Conservation (phyloP, 2,113 vertebrate species). For the Phainopepla nitens region DNA sequence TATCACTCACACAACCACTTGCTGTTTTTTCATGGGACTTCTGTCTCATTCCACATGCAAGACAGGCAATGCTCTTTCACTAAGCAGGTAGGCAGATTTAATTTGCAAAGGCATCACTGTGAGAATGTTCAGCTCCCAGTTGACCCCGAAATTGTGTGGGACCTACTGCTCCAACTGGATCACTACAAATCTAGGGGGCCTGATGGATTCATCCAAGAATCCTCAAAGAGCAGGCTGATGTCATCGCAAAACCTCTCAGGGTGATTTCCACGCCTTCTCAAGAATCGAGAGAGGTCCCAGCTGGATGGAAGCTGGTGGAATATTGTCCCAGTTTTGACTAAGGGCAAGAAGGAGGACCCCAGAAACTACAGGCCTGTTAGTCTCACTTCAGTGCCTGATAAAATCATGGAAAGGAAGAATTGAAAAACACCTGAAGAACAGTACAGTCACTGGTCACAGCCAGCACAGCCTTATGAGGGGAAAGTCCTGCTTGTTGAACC, state of each 20-base stretch:
- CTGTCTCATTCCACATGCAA: not conserved
- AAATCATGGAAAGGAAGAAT: not conserved
- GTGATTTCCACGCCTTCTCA: rapidly evolving
- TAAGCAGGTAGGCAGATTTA: not conserved
- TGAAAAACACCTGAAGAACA: not conserved
- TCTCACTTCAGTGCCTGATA: not conserved
- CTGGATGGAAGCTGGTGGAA: not conserved
- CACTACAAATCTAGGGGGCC: not conserved
- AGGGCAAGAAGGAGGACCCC: not conserved
- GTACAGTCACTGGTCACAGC: not conserved
- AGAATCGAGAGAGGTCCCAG: not conserved
- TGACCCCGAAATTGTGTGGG: not conserved
- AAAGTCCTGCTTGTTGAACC: not conserved
- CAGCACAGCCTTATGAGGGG: rapidly evolving
- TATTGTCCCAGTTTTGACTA: not conserved
- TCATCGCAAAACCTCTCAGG: not conserved
- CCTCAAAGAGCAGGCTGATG: not conserved
- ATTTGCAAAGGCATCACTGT: not conserved
- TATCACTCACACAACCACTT: not conserved
- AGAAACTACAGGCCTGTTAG: not conserved
- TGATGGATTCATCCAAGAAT: not conserved
- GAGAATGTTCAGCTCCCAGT: not conserved
- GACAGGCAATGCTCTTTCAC: not conserved
- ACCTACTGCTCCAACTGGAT: not conserved
- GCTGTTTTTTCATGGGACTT: not conserved